Conservation (phyloP, 2,113 vertebrate species). For the Nettapus auritus region DNA sequence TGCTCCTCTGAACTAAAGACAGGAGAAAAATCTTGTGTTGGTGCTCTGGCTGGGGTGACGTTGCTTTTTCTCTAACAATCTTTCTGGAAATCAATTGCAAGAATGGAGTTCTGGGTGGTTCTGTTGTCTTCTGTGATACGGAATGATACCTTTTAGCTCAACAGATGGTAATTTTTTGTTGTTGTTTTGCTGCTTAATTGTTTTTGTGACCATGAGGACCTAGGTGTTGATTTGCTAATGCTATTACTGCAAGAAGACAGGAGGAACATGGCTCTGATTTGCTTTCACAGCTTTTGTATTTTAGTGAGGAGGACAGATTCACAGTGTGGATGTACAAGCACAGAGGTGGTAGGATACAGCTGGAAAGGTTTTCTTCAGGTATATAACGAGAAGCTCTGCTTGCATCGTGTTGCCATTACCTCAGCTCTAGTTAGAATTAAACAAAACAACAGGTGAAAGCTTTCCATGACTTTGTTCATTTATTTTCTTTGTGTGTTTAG, state of each 20-base stretch:
- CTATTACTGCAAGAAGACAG: background rate
- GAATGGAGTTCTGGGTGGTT: background rate
- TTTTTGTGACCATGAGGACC: background rate
- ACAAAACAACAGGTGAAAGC: rapidly evolving
- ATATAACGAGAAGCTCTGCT: background rate
- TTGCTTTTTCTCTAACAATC: background rate
- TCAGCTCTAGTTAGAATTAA: background rate
- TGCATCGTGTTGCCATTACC: rapidly evolving
- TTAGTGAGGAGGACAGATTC: background rate
- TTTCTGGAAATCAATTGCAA: background rate
- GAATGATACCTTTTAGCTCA: background rate
- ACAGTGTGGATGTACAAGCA: rapidly evolving
- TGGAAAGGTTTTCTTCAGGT: background rate
- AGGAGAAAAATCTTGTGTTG: background rate
- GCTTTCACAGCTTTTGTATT: background rate
- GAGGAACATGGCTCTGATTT: background rate
- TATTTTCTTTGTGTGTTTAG: rapidly evolving
- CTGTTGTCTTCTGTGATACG: background rate
- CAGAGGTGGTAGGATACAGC: rapidly evolving
- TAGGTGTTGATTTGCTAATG: background rate
- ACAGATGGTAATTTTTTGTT: too few species aligned
- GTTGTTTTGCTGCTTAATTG: background rate
- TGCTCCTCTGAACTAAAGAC: background rate
- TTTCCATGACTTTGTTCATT: background rate
- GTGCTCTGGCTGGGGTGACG: background rate